Base-by-base conservation (phyloP, 2,888 invertebrate genomes). In the Drosophila yooni region DNA sequence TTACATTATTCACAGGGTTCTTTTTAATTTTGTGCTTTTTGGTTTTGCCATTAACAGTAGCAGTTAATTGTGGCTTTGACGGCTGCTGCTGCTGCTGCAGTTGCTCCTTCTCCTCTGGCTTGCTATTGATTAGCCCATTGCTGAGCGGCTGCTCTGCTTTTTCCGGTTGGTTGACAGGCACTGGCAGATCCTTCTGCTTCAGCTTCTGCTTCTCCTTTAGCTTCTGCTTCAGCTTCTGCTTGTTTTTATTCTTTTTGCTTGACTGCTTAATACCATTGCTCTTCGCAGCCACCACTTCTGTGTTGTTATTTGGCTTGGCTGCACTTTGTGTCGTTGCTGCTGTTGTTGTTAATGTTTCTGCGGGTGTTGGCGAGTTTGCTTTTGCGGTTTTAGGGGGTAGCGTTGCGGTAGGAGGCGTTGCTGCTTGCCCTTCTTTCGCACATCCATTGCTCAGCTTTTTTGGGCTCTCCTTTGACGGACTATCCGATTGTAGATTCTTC, bases 71-170 rank as follows among this genome's bases (percentile, higher is more conserved):
- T 25, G 36, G 31, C 36, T 71, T 34, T 25, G 53, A 3, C 18
- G 33, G 21, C 8, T 15, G 25, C 21, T 33, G 21, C 8, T 15
- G 25, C 21, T 33, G 31, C 18, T 34, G 33, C 46, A 46, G 13
- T 46, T 46, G 53, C 18, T 27, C 40, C 38, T 40, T 27, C 31
- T 38, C 10, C 34, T 56, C n/a, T 0, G 2, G 33, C 13, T 78
- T 70, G 8, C 84, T 87, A 63, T 90, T 90, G 7, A 65, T n/a
- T 54, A 73, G 31, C 0, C 75, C 76, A 62, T 79, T 83, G 36
- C 18, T 75, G 7, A 46, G 40, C 29, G 53, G 5, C 21, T 59
- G 56, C 27, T 15, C 29, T 2, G 10, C 5, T 15, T 64, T 36
- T 51, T 51, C 48, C 15, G 27, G 33, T 48, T 53, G 60, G 10